Conservation (phyloP, 2,888 invertebrate genomes). For the Allophyes oxyacanthae region DNA sequence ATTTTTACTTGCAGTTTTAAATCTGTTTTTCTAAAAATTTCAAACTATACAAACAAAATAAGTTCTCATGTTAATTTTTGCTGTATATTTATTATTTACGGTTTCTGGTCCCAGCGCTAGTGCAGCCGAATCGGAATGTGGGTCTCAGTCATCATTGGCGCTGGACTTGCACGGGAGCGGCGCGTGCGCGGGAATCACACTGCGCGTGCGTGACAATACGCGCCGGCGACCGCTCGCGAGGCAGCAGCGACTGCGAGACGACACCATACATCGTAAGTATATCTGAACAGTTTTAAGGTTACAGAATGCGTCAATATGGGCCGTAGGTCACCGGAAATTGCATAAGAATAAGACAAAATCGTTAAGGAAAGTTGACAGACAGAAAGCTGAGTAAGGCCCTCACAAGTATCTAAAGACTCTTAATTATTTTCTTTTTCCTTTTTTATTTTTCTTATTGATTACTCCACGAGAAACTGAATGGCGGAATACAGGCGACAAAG, state of each 20-base stretch:
- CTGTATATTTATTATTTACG: not conserved
- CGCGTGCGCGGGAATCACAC: constrained; percentile 86
- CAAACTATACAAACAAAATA: not conserved
- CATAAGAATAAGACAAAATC: no score
- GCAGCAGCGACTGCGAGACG: constrained; percentile 93
- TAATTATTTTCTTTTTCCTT: no score
- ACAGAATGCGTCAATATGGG: no score
- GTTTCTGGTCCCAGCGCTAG: constrained; percentile 71
- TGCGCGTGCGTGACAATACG: constrained; percentile 91
- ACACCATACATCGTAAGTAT: constrained; percentile 89
- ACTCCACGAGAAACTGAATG: no score
- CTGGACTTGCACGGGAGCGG: constrained; percentile 92
- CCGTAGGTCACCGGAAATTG: no score
- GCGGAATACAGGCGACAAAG: no score
- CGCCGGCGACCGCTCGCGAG: constrained; percentile 93
- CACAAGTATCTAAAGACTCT: no score
- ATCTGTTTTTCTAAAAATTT: not conserved
- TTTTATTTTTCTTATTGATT: no score
- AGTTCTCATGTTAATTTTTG: not conserved
- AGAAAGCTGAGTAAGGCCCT: no score
- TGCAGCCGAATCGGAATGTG: constrained; percentile 85
- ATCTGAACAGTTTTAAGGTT: not conserved
- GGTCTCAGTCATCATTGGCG: constrained; percentile 93
- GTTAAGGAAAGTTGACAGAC: no score
- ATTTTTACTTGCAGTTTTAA: constrained; percentile 1